Base-by-base conservation (phyloP, 2,113 vertebrate genomes). In the Gracilinanus agilis region DNA sequence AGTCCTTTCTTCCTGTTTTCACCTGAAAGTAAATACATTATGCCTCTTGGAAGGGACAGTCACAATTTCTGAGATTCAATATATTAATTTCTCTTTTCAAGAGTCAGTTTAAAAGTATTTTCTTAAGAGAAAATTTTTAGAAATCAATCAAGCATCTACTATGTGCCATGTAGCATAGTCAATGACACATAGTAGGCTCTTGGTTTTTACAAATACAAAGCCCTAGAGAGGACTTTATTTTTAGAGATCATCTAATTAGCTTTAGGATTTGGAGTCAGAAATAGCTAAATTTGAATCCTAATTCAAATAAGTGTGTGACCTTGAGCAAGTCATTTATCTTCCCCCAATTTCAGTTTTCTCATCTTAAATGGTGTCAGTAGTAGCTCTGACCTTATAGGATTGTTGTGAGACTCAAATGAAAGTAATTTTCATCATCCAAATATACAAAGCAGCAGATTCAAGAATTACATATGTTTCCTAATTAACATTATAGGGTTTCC, bases 21-120 rank as follows among this genome's bases (percentile, higher is more conserved):
- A 90, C 49, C 94, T 95, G 44, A 90, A 94, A 93, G 24, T 92
- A 96, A 96, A 34, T 91, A 96, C 91, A 96, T 95, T 96, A 95
- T 88, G 44, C 40, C 21, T 90, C 29, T 9, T 92, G n/a, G 94
- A 94, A 97, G 95, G 67, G 6, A 95, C 61, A 95, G 54, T 90
- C 88, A 89, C 91, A 90, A 94, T 55, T 21, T 83, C n/a, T 83
- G 34, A 40, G n/a, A 23, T 83, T 40, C n/a, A 23, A 23, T 21
- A 83, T 19, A 83, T 21, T 40, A 34, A 40, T 40, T 34, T 95
- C 93, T 95, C 90, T 12, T 92, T 24, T 23, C 23, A 92, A 44
- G 9, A 94, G 24, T 92, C 94, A 40, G 67, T 55, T 90, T 94
- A 88, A 95, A 94, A 90, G 25, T 92, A 4, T 91, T 89, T 67